Conservation (phyloP, 2,888 invertebrate species). For the Sisyra nigra region DNA sequence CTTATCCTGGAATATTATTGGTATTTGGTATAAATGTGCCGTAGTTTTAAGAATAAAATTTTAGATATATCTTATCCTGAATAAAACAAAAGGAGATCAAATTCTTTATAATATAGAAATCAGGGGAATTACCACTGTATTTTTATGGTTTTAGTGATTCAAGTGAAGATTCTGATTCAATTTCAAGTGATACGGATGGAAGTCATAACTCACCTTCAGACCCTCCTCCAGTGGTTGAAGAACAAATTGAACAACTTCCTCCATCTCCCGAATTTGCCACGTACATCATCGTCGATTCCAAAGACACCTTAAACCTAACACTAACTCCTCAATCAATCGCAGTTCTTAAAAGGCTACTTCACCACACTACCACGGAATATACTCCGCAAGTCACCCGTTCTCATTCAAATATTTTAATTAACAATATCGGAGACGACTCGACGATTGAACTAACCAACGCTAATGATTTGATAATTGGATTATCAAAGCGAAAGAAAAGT, state of each 20-base stretch:
- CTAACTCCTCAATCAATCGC: slow-evolving; percentile 46
- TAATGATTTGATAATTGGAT: slow-evolving; percentile 7
- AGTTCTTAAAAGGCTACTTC: background rate
- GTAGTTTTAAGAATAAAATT: too few relatives aligned
- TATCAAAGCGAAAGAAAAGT: background rate
- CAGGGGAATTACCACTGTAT: too few relatives aligned
- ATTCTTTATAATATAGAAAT: too few relatives aligned
- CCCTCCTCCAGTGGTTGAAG: background rate
- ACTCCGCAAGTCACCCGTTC: background rate
- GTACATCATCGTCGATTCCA: slow-evolving; percentile 50
- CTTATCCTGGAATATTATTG: too few relatives aligned
- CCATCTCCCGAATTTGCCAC: slow-evolving; percentile 30
- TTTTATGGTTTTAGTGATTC: slow-evolving; percentile 34
- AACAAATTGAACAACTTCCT: background rate
- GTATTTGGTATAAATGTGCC: too few relatives aligned
- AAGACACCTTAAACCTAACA: slow-evolving; percentile 48
- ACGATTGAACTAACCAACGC: slow-evolving; percentile 3
- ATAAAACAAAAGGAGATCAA: too few relatives aligned
- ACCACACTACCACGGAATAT: background rate
- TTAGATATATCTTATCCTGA: too few relatives aligned
- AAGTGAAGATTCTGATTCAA: slow-evolving; percentile 28
- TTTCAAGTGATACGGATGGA: slow-evolving; percentile 26
- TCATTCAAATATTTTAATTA: background rate
- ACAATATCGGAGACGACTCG: slow-evolving; percentile 1
- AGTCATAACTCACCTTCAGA: background rate